These are phyloP conservation scores for Apis dorsata DNA, from an alignment of 1,140 invertebrate genomes.

Conservation along the genomic window DNA sequence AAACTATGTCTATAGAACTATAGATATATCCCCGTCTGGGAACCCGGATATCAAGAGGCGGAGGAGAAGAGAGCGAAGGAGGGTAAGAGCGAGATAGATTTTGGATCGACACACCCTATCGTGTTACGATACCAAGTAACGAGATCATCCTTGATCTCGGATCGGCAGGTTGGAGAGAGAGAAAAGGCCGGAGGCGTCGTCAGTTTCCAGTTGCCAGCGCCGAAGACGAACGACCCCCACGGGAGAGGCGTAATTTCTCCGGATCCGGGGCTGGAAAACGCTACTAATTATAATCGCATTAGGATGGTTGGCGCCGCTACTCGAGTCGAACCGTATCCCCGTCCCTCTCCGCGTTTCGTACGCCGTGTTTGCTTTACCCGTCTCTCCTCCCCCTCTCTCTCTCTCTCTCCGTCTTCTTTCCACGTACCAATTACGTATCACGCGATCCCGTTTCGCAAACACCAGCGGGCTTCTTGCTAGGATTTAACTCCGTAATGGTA, in stretches of 20 bases:
- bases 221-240: slow-evolving; percentile 50
- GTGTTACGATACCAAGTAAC: slow-evolving; percentile 59
- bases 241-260: slow-evolving; percentile 41
- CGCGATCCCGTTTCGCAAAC: slow-evolving; percentile 16
- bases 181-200: slow-evolving; percentile 47
- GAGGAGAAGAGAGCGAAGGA: not conserved
- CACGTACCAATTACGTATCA: slow-evolving; percentile 26
- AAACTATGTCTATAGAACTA: too few species aligned
- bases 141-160: slow-evolving; percentile 56
- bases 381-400: not conserved
- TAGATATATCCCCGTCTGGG: too few species aligned
- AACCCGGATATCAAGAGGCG: not conserved
- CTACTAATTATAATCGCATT: slow-evolving; percentile 67
- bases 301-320: slow-evolving; percentile 50
- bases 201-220: slow-evolving; percentile 35
- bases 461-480: slow-evolving; percentile 9
- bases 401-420: too few species aligned
- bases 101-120: slow-evolving; percentile 56
- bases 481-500: slow-evolving; percentile 22
- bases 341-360: not conserved
- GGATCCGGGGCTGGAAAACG: slow-evolving; percentile 56
- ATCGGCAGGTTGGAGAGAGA: slow-evolving; percentile 18
- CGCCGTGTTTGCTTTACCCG: slow-evolving; percentile 39
- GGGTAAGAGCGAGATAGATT: slow-evolving; percentile 24
- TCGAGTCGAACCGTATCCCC: slow-evolving; percentile 16